Base-by-base conservation (phyloP, 2,888 invertebrate genomes). In the Margaritifera margaritifera region DNA sequence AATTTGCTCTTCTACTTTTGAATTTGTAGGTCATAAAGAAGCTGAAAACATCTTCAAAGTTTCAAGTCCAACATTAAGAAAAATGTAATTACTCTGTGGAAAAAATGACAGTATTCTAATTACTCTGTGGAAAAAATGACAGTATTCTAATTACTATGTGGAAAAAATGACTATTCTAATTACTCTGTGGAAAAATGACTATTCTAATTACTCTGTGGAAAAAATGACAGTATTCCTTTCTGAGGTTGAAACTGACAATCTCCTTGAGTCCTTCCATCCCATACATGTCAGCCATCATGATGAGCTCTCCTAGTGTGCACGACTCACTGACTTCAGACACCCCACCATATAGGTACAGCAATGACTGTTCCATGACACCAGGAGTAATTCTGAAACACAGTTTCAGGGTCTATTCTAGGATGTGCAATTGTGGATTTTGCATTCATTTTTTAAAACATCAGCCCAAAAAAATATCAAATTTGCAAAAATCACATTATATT, bases 321-420 rank as follows among this genome's bases (percentile, higher is more conserved):
- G 94, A 93, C 81, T 95, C 95, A 0, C 96, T 96, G 67, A 98
- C 94, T 81, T 94, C 94, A 54, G 95, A 94, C 50, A 95, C 94
- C 4, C 98, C 98, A 71, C 97, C 97, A 87, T 98, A 98, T 78
- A 98, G 95, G 89, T 97, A 97, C 82, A 96, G 95, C 71, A 98
- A 90, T 0, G 96, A 94, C 91, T 97, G 97, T 90, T 96, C 95
- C 5, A 97, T 96, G 93, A 69, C 78, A 53, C 56, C 62, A 6
- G 75, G 68, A 1, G 74, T 72, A 3, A 80, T 68, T 25, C 76
- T 77, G 64, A 27, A 60, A 71, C 51, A 8, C 24, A 57, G 53
- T 5, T 6, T n/a, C 31, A 8, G 59, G 20, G 42, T 31, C 6
- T 42, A 50, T n/a, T 27, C 24, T 60, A n/a, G 19, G 15, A 61